Percentiles rank a stretch among this genome's conserved stretches.
phyloP scores from a whole-genome alignment of 2,797 vertebrate species.

The Muscicapa comitata region DNA sequence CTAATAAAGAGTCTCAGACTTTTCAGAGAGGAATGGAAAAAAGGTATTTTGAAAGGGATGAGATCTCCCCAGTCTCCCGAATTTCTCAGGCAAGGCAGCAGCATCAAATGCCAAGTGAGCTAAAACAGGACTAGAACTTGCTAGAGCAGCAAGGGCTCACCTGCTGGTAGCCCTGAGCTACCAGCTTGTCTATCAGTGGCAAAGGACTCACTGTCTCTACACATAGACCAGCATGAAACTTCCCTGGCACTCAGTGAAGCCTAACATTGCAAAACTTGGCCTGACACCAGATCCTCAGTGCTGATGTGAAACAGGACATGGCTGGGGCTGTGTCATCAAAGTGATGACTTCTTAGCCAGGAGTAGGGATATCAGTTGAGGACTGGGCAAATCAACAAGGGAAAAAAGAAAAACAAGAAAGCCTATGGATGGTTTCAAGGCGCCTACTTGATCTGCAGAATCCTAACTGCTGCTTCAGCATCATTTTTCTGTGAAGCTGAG shows the following conservation, averaged over 20 bases:
- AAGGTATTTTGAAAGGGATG: neutral
- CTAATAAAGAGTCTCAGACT: neutral
- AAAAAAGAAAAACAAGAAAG: neutral
- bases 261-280: neutral
- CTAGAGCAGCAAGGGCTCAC: neutral
- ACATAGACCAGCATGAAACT: neutral
- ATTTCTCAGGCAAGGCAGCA: neutral
- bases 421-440: neutral
- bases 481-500: neutral
- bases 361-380: neutral
- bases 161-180: neutral
- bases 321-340: neutral
- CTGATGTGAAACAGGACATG: accelerated
- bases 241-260: neutral
- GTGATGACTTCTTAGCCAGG: neutral
- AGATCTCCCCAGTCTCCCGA: neutral
- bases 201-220: neutral
- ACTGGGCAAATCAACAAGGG: neutral
- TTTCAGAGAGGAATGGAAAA: neutral
- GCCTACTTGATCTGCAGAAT: neutral
- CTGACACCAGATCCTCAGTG: neutral
- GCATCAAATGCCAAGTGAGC: neutral
- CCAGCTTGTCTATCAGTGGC: neutral
- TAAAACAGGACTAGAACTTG: neutral
- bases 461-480: neutral